Evolutionary conservation across 2,888 invertebrate genomes (phyloP).

Genomic region (Amphiduros pacificus): DNA sequence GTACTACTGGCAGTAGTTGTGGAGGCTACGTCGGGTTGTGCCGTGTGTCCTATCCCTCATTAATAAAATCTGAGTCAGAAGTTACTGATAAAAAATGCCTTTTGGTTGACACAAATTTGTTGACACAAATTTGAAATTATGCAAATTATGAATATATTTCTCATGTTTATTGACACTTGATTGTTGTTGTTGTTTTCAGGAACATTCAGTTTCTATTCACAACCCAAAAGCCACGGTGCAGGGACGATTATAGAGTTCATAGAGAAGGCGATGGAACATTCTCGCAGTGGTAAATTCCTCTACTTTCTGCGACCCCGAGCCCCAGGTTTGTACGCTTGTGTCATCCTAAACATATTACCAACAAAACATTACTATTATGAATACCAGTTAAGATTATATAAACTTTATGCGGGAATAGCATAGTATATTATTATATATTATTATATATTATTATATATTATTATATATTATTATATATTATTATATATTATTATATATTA

Average conservation of each 20-base stretch:
- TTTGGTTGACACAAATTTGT: no score
- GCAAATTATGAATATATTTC: no score
- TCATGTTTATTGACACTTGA: no score
- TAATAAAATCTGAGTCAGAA: no score
- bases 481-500: no score
- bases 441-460: not conserved
- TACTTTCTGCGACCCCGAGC: constrained; percentile 73
- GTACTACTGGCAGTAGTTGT: no score
- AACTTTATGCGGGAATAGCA: not conserved
- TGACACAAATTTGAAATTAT: no score
- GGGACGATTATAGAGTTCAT: constrained; percentile 72
- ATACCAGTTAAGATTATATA: not conserved
- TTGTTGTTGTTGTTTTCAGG: constrained; percentile 66
- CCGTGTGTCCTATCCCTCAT: no score
- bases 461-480: not conserved
- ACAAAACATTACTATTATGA: not conserved
- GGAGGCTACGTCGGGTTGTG: no score
- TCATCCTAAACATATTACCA: no score
- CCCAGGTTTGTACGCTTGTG: no score
- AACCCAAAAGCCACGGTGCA: constrained; percentile 57
- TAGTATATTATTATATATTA: not conserved
- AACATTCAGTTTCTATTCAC: constrained; percentile 68
- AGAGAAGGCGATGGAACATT: constrained; percentile 71
- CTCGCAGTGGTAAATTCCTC: constrained; percentile 72
- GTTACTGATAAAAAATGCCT: no score